phyloP scores from a whole-genome alignment of 2,888 invertebrate species.

The Agonum fuliginosum region DNA sequence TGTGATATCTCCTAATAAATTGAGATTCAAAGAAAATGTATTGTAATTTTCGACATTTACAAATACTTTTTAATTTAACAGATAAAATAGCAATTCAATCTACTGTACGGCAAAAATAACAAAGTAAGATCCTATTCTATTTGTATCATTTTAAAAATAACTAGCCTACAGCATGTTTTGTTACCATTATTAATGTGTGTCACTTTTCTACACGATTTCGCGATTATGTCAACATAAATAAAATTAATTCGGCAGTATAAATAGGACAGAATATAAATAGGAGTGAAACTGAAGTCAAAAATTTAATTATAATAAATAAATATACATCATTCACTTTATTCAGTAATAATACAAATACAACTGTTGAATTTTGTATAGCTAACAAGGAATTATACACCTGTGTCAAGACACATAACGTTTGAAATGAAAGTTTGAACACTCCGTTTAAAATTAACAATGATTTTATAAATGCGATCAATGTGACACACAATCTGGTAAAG shows the following conservation, averaged over 20 bases:
- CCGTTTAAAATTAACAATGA: constrained; percentile 48
- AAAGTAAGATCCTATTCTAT: no score
- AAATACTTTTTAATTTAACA: no score
- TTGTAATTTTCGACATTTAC: background rate
- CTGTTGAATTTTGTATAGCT: constrained; percentile 61
- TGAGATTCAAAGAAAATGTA: background rate
- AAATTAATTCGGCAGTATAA: background rate
- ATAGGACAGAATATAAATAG: constrained; percentile 3
- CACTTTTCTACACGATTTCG: background rate
- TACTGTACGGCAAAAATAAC: no score
- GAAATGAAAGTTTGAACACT: constrained; percentile 49
- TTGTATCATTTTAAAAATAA: background rate
- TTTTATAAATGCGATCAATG: constrained; percentile 51
- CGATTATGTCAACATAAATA: background rate
- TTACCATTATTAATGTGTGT: constrained; percentile 6
- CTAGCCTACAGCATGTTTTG: no score
- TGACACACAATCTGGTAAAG: constrained; percentile 50
- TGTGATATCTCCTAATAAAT: background rate
- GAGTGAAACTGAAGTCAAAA: constrained; percentile 11
- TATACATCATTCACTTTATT: constrained; percentile 51
- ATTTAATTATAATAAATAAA: constrained; percentile 48
- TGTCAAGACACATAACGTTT: constrained; percentile 58
- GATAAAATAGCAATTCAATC: no score
- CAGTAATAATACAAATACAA: constrained; percentile 51
- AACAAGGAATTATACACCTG: constrained; percentile 64